Evolutionary conservation across 2,113 vertebrate species (phyloP).

Genomic region (Mugil cephalus): DNA sequence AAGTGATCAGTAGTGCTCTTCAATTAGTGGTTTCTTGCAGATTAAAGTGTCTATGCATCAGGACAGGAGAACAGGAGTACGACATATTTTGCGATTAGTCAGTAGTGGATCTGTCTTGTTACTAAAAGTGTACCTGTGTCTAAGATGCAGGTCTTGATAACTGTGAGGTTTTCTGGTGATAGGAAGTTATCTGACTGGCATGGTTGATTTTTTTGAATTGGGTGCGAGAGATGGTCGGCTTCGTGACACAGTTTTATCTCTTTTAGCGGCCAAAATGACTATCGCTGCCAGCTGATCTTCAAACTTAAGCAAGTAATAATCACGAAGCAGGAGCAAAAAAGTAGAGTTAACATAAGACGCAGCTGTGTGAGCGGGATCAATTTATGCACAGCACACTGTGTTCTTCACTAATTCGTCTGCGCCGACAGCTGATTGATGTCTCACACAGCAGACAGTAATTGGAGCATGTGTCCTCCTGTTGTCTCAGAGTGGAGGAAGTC

Average conservation of each 20-base stretch:
- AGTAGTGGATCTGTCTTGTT: too few relatives aligned
- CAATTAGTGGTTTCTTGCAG: too few relatives aligned
- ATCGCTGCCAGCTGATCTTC: background rate
- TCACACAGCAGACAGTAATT: slow-evolving; percentile 64
- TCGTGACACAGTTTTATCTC: background rate
- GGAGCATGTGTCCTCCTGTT: slow-evolving; percentile 69
- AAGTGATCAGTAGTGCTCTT: background rate
- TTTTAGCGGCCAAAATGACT: background rate
- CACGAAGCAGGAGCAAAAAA: slow-evolving; percentile 9
- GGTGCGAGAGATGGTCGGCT: background rate
- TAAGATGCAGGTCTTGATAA: too few relatives aligned
- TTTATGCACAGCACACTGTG: slow-evolving; percentile 20
- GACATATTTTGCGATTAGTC: too few relatives aligned
- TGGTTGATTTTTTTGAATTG: background rate
- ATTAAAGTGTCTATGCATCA: too few relatives aligned
- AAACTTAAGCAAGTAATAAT: background rate
- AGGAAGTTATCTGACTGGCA: too few relatives aligned
- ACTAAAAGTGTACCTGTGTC: too few relatives aligned
- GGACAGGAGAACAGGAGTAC: too few relatives aligned
- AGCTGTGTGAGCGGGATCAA: slow-evolving; percentile 41
- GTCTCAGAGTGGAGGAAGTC: slow-evolving; percentile 93
- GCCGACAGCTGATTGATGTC: slow-evolving; percentile 66
- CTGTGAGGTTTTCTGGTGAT: too few relatives aligned
- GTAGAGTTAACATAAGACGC: slow-evolving; percentile 20
- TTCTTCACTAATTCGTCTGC: slow-evolving; percentile 45